A percentile compares a stretch with the other conserved stretches of the same genome.
These are phyloP conservation scores for Bothrops jararaca DNA, from an alignment of 2,113 vertebrate species.

Conservation along the genomic window DNA sequence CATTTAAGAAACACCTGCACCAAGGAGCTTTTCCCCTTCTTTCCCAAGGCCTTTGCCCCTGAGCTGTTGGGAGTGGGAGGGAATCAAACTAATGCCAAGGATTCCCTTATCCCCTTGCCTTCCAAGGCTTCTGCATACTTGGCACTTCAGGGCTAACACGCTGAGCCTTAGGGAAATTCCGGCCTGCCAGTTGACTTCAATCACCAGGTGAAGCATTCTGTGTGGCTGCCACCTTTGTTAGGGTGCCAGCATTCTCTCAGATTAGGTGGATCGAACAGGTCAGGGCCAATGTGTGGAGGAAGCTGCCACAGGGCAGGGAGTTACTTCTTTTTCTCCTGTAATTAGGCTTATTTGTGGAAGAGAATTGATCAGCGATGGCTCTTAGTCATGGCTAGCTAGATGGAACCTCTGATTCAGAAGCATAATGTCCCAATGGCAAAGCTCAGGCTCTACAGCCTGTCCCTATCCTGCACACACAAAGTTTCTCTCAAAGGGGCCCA, in stretches of 20 bases:
- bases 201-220: not conserved
- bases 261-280: not conserved
- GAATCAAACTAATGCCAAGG: not conserved
- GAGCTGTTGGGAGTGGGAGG: not conserved
- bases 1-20: slow-evolving; percentile 15
- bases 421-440: not conserved
- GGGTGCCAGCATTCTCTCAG: not conserved
- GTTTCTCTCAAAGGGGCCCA: not conserved
- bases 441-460: not conserved
- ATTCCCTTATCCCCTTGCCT: not conserved
- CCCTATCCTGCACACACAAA: not conserved
- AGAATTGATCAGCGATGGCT: not conserved
- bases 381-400: not conserved
- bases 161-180: not conserved
- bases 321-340: not conserved
- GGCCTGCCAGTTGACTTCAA: not conserved
- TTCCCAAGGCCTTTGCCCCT: not conserved
- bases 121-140: not conserved
- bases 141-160: not conserved
- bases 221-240: slow-evolving; percentile 2
- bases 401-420: not conserved
- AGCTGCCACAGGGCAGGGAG: not conserved
- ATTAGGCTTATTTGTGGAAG: not conserved
- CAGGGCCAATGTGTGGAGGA: not conserved
- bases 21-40: not conserved